A percentile compares a stretch with the other conserved stretches of the same genome.
phyloP scores from a whole-genome alignment of 2,797 vertebrate genomes.

The Momotus momota region DNA sequence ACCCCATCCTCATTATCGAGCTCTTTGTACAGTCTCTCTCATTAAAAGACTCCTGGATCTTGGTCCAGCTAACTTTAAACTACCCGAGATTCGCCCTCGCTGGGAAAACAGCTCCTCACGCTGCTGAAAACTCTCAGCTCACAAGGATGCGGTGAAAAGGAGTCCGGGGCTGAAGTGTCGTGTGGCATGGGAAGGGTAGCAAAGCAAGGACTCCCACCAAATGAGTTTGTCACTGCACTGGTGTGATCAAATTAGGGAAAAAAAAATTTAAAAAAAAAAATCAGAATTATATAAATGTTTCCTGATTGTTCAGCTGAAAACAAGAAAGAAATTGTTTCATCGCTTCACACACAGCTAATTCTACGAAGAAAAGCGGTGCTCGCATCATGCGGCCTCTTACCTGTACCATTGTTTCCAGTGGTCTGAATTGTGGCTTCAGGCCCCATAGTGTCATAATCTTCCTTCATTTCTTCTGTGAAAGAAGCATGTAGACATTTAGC shows the following conservation, averaged over 20 bases:
- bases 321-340: background rate
- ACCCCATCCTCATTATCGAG: constrained; percentile 27
- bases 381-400: constrained; percentile 77
- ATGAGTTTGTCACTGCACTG: background rate
- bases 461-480: constrained; percentile 96
- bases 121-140: background rate
- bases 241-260: fast-evolving
- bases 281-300: background rate
- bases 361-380: background rate
- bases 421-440: constrained; percentile 90
- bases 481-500: constrained; percentile 72
- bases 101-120: background rate
- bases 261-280: too few species aligned
- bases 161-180: background rate
- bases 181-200: background rate
- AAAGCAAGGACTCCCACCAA: background rate
- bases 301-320: background rate
- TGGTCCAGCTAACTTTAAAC: background rate
- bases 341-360: background rate
- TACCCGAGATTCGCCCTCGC: background rate
- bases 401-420: constrained; percentile 93
- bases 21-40: background rate
- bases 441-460: constrained; percentile 95
- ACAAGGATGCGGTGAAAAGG: background rate
- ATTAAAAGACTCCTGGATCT: constrained; percentile 1